Evolutionary conservation across 2,113 vertebrate genomes (phyloP).

Genomic region (Nestor notabilis): DNA sequence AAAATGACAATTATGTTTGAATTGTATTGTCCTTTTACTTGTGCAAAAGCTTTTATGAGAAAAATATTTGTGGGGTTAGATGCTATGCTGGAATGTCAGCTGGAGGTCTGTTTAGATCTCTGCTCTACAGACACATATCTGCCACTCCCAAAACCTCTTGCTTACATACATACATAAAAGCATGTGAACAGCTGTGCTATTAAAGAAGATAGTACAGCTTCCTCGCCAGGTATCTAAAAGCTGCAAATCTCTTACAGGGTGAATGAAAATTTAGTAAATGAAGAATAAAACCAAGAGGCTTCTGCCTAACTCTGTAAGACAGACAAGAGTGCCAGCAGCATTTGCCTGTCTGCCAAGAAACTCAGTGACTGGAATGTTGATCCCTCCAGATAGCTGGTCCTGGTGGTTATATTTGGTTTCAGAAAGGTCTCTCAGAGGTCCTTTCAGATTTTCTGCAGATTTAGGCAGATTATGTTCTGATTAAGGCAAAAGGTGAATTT

Average conservation of each 20-base stretch:
- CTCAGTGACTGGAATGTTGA: not conserved
- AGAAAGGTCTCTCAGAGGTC: not conserved
- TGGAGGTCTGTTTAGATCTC: not conserved
- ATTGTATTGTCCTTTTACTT: not conserved
- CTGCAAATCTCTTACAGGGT: not conserved
- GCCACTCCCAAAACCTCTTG: not conserved
- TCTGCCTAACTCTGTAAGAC: not conserved
- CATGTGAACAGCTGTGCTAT: not conserved
- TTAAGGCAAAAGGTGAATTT: not conserved
- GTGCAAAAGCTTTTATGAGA: not conserved
- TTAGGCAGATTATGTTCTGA: not conserved
- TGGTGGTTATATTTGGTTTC: too few relatives aligned
- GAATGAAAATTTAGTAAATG: not conserved
- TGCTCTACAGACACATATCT: not conserved
- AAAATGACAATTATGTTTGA: not conserved
- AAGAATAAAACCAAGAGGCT: not conserved
- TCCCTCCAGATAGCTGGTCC: not conserved
- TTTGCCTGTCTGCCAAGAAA: not conserved
- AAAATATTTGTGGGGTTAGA: not conserved
- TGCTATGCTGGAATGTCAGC: not conserved
- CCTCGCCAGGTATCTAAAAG: not conserved
- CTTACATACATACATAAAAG: not conserved
- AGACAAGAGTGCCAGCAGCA: not conserved
- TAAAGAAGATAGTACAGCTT: not conserved
- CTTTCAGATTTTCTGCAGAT: not conserved